Conservation (phyloP, 2,113 vertebrate genomes). For the Leucopternis melanops region DNA sequence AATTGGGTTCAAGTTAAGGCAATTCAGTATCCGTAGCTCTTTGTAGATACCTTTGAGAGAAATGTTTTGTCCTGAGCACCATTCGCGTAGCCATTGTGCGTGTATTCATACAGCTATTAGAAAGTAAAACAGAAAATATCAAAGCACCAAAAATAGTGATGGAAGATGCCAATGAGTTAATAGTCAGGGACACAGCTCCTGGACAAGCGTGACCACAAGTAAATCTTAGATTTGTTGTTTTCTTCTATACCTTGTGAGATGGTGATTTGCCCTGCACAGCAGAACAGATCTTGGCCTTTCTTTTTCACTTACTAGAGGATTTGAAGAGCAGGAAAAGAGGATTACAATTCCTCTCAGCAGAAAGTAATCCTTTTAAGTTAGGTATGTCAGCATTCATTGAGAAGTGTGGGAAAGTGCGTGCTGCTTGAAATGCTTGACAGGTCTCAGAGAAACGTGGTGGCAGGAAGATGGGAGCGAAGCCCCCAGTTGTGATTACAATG, state of each 20-base stretch:
- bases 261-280: constrained; percentile 41
- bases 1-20: background rate
- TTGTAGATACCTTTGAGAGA: background rate
- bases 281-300: constrained; percentile 41
- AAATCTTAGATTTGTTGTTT: constrained; percentile 48
- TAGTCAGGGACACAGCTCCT: constrained; percentile 16
- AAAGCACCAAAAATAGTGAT: constrained; percentile 28
- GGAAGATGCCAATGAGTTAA: constrained; percentile 36
- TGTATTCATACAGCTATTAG: constrained; percentile 18
- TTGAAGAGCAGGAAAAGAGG: constrained; percentile 62
- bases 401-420: constrained; percentile 40
- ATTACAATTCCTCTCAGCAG: constrained; percentile 48
- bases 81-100: background rate
- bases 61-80: background rate
- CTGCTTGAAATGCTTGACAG: constrained; percentile 51
- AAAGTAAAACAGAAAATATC: constrained; percentile 23
- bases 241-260: constrained; percentile 40
- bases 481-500: background rate
- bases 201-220: constrained; percentile 53
- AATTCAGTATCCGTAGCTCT: background rate
- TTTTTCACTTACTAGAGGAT: constrained; percentile 48
- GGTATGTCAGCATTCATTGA: constrained; percentile 64
- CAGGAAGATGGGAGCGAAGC: constrained; percentile 29
- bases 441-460: constrained; percentile 31
- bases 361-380: constrained; percentile 60